Evolutionary conservation across 92 coral and sea anemone species (phyloP).

Genomic region (Scolanthus callimorphus): DNA sequence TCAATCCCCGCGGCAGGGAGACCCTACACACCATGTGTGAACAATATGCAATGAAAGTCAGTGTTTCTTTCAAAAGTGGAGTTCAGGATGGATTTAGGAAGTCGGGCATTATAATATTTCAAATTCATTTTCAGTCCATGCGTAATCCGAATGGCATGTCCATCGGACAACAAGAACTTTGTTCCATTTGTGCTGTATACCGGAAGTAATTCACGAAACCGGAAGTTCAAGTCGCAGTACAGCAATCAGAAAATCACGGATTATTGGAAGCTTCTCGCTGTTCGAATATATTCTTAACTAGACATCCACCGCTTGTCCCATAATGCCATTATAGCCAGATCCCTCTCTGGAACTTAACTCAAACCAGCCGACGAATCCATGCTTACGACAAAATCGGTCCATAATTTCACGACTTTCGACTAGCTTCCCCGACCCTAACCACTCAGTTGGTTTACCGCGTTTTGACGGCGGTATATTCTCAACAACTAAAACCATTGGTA

Average conservation of each 20-base stretch:
- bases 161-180: too few species aligned
- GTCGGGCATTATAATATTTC: too few species aligned
- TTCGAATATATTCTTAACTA: slow-evolving; percentile 68
- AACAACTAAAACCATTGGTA: slow-evolving; percentile 83
- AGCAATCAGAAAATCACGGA: neutral
- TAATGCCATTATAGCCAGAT: slow-evolving; percentile 71
- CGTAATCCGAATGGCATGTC: too few species aligned
- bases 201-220: slow-evolving; percentile 27
- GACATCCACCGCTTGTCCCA: slow-evolving; percentile 76
- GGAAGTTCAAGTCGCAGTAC: neutral
- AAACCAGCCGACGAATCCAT: slow-evolving; percentile 82
- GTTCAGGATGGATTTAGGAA: too few species aligned
- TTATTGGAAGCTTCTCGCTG: slow-evolving; percentile 32
- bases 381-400: slow-evolving; percentile 71
- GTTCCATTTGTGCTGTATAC: too few species aligned
- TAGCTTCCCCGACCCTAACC: slow-evolving; percentile 81
- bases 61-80: too few species aligned
- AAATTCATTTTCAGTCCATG: too few species aligned
- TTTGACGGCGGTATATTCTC: slow-evolving; percentile 84
- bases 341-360: slow-evolving; percentile 72
- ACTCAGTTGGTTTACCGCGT: slow-evolving; percentile 71
- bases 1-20: too few species aligned
- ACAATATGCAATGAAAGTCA: too few species aligned
- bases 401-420: slow-evolving; percentile 57
- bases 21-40: too few species aligned